Conservation (phyloP, 2,888 invertebrate genomes). For the Lepidocyrtinus sp. region DNA sequence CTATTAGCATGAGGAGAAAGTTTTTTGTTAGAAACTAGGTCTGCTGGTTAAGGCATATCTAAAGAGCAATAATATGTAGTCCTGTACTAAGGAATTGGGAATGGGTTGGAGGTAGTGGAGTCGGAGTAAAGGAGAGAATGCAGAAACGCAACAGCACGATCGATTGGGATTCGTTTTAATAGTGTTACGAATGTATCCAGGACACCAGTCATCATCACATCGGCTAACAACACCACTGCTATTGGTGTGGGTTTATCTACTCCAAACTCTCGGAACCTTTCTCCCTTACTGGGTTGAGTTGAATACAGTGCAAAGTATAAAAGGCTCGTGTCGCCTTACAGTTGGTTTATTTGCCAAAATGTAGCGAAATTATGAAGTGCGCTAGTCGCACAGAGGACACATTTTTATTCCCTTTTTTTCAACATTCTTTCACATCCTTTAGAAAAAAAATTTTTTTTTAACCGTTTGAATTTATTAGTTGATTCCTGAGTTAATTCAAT, state of each 20-base stretch:
- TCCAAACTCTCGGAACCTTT: not conserved
- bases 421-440: too few species aligned
- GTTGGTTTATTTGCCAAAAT: constrained; percentile 54
- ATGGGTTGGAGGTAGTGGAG: not conserved
- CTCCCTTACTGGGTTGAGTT: not conserved
- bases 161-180: constrained; percentile 36
- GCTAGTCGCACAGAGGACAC: constrained; percentile 22
- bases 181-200: constrained; percentile 31
- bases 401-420: not conserved
- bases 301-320: constrained; percentile 9
- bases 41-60: too few species aligned
- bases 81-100: too few species aligned
- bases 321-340: constrained; percentile 30
- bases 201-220: constrained; percentile 45
- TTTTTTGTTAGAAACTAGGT: too few species aligned
- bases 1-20: too few species aligned
- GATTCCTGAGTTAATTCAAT: too few species aligned
- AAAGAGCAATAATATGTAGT: too few species aligned
- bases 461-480: too few species aligned
- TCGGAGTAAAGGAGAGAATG: constrained; percentile 13
- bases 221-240: constrained; percentile 14
- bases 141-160: constrained; percentile 62
- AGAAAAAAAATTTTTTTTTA: too few species aligned
- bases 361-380: constrained; percentile 47
- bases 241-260: not conserved